These are phyloP conservation scores for Silurus glanis DNA, from an alignment of 2,113 vertebrate genomes.

Conservation along the genomic window DNA sequence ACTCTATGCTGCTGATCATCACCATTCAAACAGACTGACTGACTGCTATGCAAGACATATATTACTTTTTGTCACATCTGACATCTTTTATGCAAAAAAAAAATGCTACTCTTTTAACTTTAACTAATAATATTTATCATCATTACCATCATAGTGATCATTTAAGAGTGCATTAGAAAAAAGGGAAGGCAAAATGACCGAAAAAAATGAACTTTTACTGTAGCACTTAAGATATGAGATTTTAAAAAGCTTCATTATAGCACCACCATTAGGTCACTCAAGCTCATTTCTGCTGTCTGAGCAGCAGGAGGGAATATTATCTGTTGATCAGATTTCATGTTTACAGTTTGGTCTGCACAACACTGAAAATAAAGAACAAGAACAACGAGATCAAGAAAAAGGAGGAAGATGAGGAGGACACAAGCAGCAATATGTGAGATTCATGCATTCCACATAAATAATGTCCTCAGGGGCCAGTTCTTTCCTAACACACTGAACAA, in stretches of 20 bases:
- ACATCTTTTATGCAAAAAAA: too few species aligned
- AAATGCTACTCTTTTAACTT: too few species aligned
- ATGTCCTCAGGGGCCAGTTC: neutral
- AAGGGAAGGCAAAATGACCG: neutral
- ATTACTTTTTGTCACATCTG: too few species aligned
- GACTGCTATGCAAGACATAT: neutral
- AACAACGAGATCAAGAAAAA: neutral
- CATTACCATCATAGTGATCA: too few species aligned
- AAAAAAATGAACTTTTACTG: neutral
- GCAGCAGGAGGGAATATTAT: neutral
- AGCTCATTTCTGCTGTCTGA: neutral
- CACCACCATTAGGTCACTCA: neutral
- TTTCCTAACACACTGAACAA: neutral
- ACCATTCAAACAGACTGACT: neutral
- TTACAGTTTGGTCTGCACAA: neutral
- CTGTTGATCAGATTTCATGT: neutral
- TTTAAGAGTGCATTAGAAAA: too few species aligned
- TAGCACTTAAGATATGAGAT: neutral
- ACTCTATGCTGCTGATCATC: slow-evolving; percentile 15
- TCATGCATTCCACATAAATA: neutral
- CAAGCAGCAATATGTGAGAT: neutral
- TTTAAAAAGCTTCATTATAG: neutral
- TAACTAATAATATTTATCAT: too few species aligned
- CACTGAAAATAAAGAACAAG: neutral
- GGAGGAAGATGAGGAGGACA: neutral